phyloP scores from a whole-genome alignment of 2,797 vertebrate genomes.

The Gymnodraco acuticeps region DNA sequence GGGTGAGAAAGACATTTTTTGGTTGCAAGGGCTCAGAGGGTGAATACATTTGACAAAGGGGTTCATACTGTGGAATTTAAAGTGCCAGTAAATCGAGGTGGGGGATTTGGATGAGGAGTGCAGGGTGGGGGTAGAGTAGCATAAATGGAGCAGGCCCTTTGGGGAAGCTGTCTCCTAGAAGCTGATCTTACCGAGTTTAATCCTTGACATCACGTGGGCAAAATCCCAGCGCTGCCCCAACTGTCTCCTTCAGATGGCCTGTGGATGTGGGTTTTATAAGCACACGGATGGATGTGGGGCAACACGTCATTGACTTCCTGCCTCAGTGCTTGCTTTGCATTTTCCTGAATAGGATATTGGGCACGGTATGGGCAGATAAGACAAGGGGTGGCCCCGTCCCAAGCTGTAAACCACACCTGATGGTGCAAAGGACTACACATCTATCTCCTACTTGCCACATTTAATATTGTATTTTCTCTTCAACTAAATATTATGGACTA shows the following conservation, averaged over 20 bases:
- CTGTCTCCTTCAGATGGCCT: constrained; percentile 67
- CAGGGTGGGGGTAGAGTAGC: constrained; percentile 47
- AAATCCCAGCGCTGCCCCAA: constrained; percentile 73
- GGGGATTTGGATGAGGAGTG: constrained; percentile 41
- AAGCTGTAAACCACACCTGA: constrained; percentile 39
- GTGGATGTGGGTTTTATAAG: constrained; percentile 70
- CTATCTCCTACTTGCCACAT: not conserved
- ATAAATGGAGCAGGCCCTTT: constrained; percentile 70
- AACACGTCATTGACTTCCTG: constrained; percentile 51
- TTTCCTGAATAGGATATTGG: constrained; percentile 57
- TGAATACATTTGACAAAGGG: constrained; percentile 74
- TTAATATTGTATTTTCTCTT: not conserved
- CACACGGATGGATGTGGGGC: constrained; percentile 59
- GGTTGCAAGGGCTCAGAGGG: constrained; percentile 56
- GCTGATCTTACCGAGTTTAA: constrained; percentile 80
- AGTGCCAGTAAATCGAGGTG: constrained; percentile 57
- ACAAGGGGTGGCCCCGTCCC: constrained; percentile 32
- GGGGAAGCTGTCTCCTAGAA: constrained; percentile 72
- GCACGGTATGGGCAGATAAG: constrained; percentile 61
- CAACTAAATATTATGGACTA: not conserved
- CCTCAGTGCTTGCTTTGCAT: constrained; percentile 48
- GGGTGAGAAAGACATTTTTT: constrained; percentile 53
- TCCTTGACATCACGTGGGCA: constrained; percentile 80
- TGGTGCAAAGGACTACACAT: not conserved
- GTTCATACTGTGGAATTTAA: constrained; percentile 69